These are phyloP conservation scores for Malurus elegans DNA, from an alignment of 2,113 vertebrate species.

Conservation along the genomic window DNA sequence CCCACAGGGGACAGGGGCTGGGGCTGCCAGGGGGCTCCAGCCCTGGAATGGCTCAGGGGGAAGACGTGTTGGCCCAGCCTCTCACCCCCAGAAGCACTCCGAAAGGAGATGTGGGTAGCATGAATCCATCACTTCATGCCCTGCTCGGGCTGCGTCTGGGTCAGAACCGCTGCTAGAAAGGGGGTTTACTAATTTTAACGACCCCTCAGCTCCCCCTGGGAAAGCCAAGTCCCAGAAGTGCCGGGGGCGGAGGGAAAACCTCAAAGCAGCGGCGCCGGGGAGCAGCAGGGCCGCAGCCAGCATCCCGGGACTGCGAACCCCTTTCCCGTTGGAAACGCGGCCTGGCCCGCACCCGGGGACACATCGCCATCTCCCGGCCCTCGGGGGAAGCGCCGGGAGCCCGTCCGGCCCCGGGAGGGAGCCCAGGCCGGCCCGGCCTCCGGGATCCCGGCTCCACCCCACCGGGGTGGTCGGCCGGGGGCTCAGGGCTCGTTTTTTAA, in stretches of 20 bases:
- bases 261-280: background rate
- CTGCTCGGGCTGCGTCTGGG: background rate
- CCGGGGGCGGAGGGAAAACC: too few species aligned
- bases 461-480: fast-evolving
- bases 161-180: background rate
- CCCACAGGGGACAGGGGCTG: background rate
- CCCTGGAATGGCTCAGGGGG: background rate
- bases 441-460: fast-evolving
- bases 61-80: fast-evolving
- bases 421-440: too few species aligned
- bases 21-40: too few species aligned
- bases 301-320: background rate
- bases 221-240: background rate
- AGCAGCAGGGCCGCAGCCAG: fast-evolving
- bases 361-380: background rate
- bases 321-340: background rate
- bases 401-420: too few species aligned
- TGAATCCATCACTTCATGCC: background rate
- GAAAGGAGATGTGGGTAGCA: background rate
- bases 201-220: background rate
- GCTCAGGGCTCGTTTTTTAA: fast-evolving
- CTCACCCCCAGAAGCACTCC: background rate
- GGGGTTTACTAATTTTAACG: background rate
- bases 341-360: background rate
- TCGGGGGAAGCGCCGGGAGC: too few species aligned